Evolutionary conservation across 2,888 invertebrate genomes (phyloP).

Genomic region (Pseudococcus longispinus): DNA sequence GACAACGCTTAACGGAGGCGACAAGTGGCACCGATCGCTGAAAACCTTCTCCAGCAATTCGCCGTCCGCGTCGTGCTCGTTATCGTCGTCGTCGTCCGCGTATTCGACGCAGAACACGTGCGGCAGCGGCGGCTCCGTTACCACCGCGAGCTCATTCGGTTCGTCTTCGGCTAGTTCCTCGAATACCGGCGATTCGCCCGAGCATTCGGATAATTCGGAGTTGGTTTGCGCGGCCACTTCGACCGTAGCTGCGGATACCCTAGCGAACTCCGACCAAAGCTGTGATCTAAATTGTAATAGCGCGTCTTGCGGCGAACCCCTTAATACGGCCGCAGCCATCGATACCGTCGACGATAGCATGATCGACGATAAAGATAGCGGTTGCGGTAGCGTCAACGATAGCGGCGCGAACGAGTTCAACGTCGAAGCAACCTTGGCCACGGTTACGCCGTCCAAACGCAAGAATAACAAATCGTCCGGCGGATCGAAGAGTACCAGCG

Average conservation of each 20-base stretch:
- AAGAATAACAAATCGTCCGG: slow-evolving; percentile 21
- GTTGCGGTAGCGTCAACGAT: slow-evolving; percentile 28
- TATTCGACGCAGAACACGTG: slow-evolving; percentile 35
- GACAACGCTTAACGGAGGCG: slow-evolving; percentile 44
- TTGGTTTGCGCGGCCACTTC: neutral
- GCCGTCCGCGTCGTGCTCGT: neutral
- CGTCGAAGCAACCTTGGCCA: neutral
- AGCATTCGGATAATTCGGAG: slow-evolving; percentile 24
- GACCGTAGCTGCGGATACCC: neutral
- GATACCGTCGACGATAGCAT: neutral
- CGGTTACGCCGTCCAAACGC: slow-evolving; percentile 5
- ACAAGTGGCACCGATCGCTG: slow-evolving; percentile 45
- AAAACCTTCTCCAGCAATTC: slow-evolving; percentile 33
- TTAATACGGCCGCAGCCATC: neutral
- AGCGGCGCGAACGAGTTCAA: neutral
- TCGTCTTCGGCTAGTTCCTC: slow-evolving; percentile 43
- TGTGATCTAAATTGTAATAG: slow-evolving; percentile 50
- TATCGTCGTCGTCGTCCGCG: neutral
- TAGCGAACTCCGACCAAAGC: slow-evolving; percentile 37
- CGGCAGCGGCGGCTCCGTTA: neutral
- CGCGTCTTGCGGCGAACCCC: neutral
- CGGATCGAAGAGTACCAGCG: neutral
- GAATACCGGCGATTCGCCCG: neutral
- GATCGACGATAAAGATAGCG: slow-evolving; percentile 17
- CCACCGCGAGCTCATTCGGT: slow-evolving; percentile 2